Evolutionary conservation across 2,888 invertebrate genomes (phyloP).

Genomic region (Villa cingulata): DNA sequence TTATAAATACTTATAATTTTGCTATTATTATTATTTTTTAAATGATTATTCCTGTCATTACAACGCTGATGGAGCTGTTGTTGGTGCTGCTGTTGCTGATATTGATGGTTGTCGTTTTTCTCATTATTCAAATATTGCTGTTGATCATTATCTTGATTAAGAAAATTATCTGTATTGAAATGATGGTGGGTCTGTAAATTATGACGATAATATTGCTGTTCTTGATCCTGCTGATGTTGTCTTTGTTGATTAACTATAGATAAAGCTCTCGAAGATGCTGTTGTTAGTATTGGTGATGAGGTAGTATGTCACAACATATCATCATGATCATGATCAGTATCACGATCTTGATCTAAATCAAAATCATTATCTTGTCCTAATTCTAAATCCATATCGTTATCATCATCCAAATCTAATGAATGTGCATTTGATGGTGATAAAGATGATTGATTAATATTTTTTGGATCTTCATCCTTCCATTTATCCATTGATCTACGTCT

Average conservation of each 20-base stretch:
- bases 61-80: too few species aligned
- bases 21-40: too few species aligned
- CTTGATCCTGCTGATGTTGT: conserved; percentile 2
- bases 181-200: conserved; percentile 8
- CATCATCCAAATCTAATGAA: conserved; percentile 29
- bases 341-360: conserved; percentile 24
- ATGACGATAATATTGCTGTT: background rate
- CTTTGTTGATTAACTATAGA: conserved; percentile 5
- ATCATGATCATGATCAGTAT: conserved; percentile 17
- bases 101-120: conserved; percentile 9
- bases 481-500: conserved; percentile 94
- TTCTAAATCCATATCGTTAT: conserved; percentile 28
- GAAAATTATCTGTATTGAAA: background rate
- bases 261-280: background rate
- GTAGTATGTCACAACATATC: conserved; percentile 22
- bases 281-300: conserved; percentile 8
- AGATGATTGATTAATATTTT: conserved; percentile 17
- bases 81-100: background rate
- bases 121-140: conserved; percentile 10
- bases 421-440: conserved; percentile 24
- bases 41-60: too few species aligned
- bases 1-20: too few species aligned
- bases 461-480: conserved; percentile 82
- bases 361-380: conserved; percentile 30
- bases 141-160: conserved; percentile 2